Conservation (phyloP, 1,140 invertebrate genomes). For the Aphelinus certus region DNA sequence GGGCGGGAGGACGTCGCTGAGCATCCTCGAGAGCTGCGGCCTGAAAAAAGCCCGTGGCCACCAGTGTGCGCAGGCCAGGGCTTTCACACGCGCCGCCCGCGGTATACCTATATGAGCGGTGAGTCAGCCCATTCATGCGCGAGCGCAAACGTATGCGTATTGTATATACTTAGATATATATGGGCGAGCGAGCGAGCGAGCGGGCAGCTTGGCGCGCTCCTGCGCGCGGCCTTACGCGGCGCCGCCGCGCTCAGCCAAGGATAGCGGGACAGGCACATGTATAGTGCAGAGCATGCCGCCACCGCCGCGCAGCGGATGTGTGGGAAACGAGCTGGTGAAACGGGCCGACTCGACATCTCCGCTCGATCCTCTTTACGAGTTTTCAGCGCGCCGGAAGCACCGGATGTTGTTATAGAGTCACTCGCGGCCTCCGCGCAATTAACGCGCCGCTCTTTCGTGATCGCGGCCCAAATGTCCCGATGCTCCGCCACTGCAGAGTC, state of each 20-base stretch:
- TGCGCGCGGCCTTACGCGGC: slow-evolving; percentile 5
- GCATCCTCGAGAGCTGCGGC: slow-evolving; percentile 7
- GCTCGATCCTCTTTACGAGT: background rate
- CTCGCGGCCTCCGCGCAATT: background rate
- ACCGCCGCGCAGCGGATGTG: background rate
- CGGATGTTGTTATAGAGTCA: slow-evolving; percentile 12
- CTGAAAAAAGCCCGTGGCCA: background rate
- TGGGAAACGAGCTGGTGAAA: slow-evolving; percentile 15
- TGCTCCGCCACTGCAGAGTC: too few relatives aligned
- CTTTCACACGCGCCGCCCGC: slow-evolving; percentile 11
- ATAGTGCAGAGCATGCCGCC: too few relatives aligned
- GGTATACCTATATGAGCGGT: slow-evolving; percentile 1
- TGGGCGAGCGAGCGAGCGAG: too few relatives aligned
- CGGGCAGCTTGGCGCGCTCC: background rate
- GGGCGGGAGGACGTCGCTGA: background rate
- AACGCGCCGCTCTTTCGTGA: too few relatives aligned
- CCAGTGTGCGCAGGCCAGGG: background rate
- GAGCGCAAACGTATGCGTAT: background rate
- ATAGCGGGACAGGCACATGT: background rate
- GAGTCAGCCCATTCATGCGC: slow-evolving; percentile 20
- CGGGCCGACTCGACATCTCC: too few relatives aligned
- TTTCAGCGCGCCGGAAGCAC: background rate
- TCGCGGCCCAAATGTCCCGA: too few relatives aligned
- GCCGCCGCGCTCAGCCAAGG: background rate
- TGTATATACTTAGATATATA: background rate